Base-by-base conservation (phyloP, 2,888 invertebrate species). In the Ethmia dodecea region DNA sequence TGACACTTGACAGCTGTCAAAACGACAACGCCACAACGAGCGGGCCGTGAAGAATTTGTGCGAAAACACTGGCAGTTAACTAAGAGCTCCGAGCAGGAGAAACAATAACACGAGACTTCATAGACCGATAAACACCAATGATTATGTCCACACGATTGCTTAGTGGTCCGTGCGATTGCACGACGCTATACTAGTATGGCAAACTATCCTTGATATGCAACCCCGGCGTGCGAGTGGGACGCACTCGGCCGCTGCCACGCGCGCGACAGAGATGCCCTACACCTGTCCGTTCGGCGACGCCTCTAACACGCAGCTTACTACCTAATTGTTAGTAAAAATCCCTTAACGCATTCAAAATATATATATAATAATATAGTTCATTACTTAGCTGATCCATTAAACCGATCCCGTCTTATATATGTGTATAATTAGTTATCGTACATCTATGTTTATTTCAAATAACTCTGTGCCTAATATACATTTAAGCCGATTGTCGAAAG, bases 311-410 rank as follows among this genome's bases (percentile, higher is more conserved):
- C 69, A 72, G 73, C 77, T 83, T 80, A 80, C 54, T 63, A 68
- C 59, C 79, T 83, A 78, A 66, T 70, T 79, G 80, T 84, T 84
- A 84, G 83, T 84, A 83, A 83, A 84, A 83, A 83, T 26, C 71
- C 75, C 80, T 83, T 83, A 80, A 83, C 79, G 63, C 78, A 79
- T 81, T 81, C 83, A 80, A 83, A 75, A 84, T 83, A 84, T 74
- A 77, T 71, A 73, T 52, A 51, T 58, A 57, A 60, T 60, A 66
- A 67, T 73, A 77, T 75, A 77, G 65, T 68, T 71, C 68, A 61
- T 72, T 63, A 59, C n/a, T n/a, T 68, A 77, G 78, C 78, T 72
- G 80, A 62, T 70, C 65, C 74, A n/a, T n/a, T 76, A 76, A 65
- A 66, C 68, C 68, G 65, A 71, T 63, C 65, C 58, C 41, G 13